phyloP scores from a whole-genome alignment of 2,888 invertebrate species.

The Archaeoteleia sp. region DNA sequence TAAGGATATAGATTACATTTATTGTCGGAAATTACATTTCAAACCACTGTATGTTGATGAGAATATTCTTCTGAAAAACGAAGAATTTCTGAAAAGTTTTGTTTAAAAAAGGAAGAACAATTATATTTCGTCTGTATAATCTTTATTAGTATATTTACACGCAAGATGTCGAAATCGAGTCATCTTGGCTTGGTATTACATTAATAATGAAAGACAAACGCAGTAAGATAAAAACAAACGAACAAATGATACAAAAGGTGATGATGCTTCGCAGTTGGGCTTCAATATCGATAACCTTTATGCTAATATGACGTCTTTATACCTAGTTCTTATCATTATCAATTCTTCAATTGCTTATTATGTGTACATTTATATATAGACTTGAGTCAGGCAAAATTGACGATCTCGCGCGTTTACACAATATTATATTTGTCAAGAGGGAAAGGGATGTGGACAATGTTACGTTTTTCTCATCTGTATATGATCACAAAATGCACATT shows the following conservation, averaged over 20 bases:
- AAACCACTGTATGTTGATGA: no score
- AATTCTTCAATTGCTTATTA: conserved; percentile 58
- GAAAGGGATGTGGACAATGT: conserved; percentile 20
- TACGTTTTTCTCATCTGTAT: conserved; percentile 26
- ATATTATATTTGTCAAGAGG: conserved; percentile 49
- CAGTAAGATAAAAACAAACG: conserved; percentile 73
- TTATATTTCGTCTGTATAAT: conserved; percentile 58
- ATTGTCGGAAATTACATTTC: no score
- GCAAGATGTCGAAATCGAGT: conserved; percentile 67
- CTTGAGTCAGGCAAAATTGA: conserved; percentile 70
- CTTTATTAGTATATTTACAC: conserved; percentile 72
- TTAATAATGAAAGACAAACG: conserved; percentile 74
- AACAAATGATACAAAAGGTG: conserved; percentile 73
- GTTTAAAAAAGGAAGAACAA: conserved; percentile 2
- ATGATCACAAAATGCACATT: conserved; percentile 58
- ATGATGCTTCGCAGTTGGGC: conserved; percentile 66
- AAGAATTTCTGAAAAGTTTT: no score
- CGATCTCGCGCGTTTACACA: conserved; percentile 63
- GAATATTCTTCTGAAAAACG: no score
- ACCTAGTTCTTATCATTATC: conserved; percentile 51
- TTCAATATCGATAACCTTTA: conserved; percentile 61
- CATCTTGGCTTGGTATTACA: conserved; percentile 70
- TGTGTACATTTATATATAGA: conserved; percentile 55
- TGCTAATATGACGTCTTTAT: conserved; percentile 48
- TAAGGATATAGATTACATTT: no score